A percentile compares a stretch with the other conserved stretches of the same genome.
Evolutionary conservation across 2,888 invertebrate species (phyloP).

Genomic region (Ophonus ardosiacus): DNA sequence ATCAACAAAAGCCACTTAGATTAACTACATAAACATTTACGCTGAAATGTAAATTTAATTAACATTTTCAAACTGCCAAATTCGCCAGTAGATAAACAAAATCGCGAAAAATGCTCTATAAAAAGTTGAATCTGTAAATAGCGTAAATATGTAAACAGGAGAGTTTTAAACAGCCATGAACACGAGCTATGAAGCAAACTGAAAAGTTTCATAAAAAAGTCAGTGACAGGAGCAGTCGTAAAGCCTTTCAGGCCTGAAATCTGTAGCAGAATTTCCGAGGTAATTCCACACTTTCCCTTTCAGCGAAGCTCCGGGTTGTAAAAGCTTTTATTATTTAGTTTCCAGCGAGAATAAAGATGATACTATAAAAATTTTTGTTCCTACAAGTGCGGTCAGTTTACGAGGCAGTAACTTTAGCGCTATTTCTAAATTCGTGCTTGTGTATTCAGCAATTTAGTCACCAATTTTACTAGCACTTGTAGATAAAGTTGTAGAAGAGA

Average conservation of each 20-base stretch:
- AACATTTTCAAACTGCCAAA: neutral
- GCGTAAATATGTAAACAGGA: conserved; percentile 40
- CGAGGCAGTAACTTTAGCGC: neutral
- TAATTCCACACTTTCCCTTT: conserved; percentile 29
- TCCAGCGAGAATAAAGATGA: conserved; percentile 35
- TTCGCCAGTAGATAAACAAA: neutral
- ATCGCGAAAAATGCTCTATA: neutral
- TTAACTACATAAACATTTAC: neutral
- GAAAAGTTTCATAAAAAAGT: conserved; percentile 47
- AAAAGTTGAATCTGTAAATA: neutral
- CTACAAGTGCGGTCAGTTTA: conserved; percentile 9
- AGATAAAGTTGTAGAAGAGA: neutral
- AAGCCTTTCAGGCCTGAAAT: conserved; percentile 34
- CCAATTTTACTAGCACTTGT: neutral
- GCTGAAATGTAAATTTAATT: neutral
- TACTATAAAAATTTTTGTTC: conserved; percentile 21
- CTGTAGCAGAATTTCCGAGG: conserved; percentile 30
- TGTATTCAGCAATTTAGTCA: conserved; percentile 1
- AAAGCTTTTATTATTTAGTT: conserved; percentile 39
- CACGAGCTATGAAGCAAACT: neutral
- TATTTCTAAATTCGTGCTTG: neutral
- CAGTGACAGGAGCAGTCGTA: conserved; percentile 47
- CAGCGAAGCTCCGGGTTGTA: neutral
- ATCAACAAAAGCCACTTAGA: neutral
- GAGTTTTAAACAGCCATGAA: conserved; percentile 19